These are phyloP conservation scores for Proteles cristata DNA, from an alignment of 2,113 vertebrate genomes.

Conservation along the genomic window DNA sequence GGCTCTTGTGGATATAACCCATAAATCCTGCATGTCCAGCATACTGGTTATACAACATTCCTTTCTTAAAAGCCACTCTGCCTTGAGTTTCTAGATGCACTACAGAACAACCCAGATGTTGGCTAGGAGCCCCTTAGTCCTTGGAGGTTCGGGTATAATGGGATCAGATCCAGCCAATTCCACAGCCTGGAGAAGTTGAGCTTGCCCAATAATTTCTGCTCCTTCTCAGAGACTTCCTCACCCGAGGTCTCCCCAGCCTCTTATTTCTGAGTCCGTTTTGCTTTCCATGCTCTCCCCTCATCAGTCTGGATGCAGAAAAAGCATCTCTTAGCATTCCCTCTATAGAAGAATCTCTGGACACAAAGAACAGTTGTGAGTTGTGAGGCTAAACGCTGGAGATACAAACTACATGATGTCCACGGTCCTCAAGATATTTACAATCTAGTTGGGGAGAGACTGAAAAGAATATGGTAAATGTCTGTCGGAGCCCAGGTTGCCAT, in stretches of 20 bases:
- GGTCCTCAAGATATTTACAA: background rate
- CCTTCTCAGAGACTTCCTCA: background rate
- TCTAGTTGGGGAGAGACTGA: background rate
- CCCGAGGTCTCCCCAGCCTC: background rate
- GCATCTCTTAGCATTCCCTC: background rate
- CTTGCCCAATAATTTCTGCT: background rate
- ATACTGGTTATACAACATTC: background rate
- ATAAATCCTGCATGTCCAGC: background rate
- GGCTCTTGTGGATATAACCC: background rate
- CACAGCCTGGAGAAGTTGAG: background rate
- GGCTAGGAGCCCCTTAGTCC: background rate
- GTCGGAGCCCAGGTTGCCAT: background rate
- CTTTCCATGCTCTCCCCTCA: background rate
- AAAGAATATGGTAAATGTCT: background rate
- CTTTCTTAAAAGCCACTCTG: slow-evolving; percentile 31
- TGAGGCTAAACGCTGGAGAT: background rate
- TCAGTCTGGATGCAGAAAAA: background rate
- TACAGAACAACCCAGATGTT: background rate
- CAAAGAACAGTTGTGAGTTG: background rate
- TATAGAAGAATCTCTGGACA: background rate
- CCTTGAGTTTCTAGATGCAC: background rate
- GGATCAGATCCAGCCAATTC: background rate
- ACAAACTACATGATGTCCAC: background rate
- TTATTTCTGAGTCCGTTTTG: background rate
- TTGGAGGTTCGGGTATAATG: background rate